Base-by-base conservation (phyloP, 2,888 invertebrate species). In the Cephus sareptanus region DNA sequence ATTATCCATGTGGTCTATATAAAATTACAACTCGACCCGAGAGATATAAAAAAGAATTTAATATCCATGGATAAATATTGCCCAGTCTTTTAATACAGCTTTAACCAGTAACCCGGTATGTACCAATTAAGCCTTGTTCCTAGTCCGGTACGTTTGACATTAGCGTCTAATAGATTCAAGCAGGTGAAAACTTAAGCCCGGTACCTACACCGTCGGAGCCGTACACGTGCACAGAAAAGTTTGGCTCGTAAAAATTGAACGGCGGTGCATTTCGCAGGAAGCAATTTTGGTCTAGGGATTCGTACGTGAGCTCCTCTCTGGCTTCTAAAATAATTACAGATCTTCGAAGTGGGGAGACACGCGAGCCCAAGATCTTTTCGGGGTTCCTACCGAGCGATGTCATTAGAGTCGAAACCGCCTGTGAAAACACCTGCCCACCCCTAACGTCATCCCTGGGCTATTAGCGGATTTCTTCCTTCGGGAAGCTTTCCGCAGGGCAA, bases 401-500 rank as follows among this genome's bases (percentile, higher is more conserved):
- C 87, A 87, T 89, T 88, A 89, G 85, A 85, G 82, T 78, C 37
- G 77, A 79, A 81, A 83, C 79, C 82, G 80, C 76, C 79, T 71
- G 79, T 76, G 80, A 82, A 81, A 80, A 83, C 87, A 88, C 87
- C 87, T 88, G 86, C 85, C 85, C 80, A 78, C 78, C 79, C 82
- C 84, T 80, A 81, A 82, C 35, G 70, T 71, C 79, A 76, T 74
- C 75, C 79, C 37, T 34, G 77, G 70, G 69, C 77, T 80, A 84
- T 82, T 82, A 81, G 78, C 81, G 74, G 81, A 83, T 81, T 79
- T 74, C 79, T 77, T 34, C 78, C 76, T 73, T 74, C 34, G 71
- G 31, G 31, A 34, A 33, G 31, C 34, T 34, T 34, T 71, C 31
- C 71, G 71, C 71, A 15, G 31, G 34, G 71, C 71, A 15, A 71